phyloP scores from a whole-genome alignment of 2,888 invertebrate genomes.

The Carterocephalus palaemon region DNA sequence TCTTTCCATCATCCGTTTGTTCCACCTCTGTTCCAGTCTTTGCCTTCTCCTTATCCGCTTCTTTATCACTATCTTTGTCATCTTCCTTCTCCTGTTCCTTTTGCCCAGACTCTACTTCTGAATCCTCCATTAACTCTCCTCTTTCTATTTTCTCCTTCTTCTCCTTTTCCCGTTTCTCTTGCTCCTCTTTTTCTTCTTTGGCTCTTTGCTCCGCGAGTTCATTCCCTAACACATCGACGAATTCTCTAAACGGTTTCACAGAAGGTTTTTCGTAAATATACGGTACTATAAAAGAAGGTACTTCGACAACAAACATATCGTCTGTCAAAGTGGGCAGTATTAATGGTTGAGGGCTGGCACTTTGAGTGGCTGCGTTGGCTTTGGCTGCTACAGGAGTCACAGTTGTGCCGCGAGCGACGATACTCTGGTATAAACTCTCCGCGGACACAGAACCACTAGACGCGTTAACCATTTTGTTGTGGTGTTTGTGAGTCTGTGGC shows the following conservation, averaged over 20 bases:
- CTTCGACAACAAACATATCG: conserved; percentile 95
- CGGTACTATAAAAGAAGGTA: conserved; percentile 95
- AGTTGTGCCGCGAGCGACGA: conserved; percentile 62
- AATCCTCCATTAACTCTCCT: conserved; percentile 22
- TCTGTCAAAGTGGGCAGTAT: conserved; percentile 91
- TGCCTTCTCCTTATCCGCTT: conserved; percentile 35
- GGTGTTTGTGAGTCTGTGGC: conserved; percentile 57
- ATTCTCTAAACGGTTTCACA: conserved; percentile 85
- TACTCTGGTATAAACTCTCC: conserved; percentile 81
- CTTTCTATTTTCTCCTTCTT: conserved; percentile 48
- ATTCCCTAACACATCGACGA: conserved; percentile 81
- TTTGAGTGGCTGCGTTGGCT: conserved; percentile 43
- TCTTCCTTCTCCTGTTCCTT: conserved; percentile 39
- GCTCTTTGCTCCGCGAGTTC: conserved; percentile 81
- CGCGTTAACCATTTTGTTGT: conserved; percentile 37
- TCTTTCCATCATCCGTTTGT: conserved; percentile 44
- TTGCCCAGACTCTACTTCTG: conserved; percentile 40
- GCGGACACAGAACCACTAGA: conserved; percentile 73
- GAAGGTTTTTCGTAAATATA: conserved; percentile 96
- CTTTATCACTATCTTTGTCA: conserved; percentile 29
- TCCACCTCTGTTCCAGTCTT: conserved; percentile 35
- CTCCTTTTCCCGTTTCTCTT: conserved; percentile 43
- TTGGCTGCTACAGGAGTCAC: conserved; percentile 58
- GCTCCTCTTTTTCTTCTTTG: conserved; percentile 63
- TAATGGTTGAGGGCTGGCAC: conserved; percentile 76